Percentiles rank a stretch among this genome's conserved stretches.
phyloP scores from a whole-genome alignment of 2,888 invertebrate genomes.

The Cheilosia soror region DNA sequence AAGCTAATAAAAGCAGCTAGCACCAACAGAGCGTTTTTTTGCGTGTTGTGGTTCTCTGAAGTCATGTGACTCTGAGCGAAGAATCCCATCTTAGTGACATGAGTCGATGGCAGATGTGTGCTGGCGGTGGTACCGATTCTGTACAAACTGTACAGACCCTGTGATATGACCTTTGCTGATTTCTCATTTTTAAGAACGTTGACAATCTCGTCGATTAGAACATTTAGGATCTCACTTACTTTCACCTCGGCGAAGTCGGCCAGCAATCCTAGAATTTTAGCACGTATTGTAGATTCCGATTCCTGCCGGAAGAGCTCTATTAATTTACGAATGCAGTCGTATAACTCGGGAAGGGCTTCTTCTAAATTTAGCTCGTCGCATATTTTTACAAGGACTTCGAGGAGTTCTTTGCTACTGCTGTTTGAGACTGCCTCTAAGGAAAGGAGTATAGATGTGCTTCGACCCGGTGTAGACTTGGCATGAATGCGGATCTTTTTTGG shows the following conservation, averaged over 20 bases:
- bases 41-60: constrained; percentile 82
- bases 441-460: constrained; percentile 54
- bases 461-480: constrained; percentile 71
- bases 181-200: constrained; percentile 81
- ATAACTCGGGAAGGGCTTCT: constrained; percentile 78
- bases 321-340: constrained; percentile 79
- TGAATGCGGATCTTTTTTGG: constrained; percentile 81
- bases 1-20: constrained; percentile 81
- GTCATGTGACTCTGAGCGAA: constrained; percentile 82
- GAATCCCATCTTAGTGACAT: constrained; percentile 81
- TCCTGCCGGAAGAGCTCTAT: constrained; percentile 81
- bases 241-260: constrained; percentile 80
- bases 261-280: constrained; percentile 80
- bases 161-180: constrained; percentile 83
- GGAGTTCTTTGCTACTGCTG: constrained; percentile 79
- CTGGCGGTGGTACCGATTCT: constrained; percentile 80
- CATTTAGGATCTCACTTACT: constrained; percentile 79
- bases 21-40: constrained; percentile 82
- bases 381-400: constrained; percentile 81
- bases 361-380: constrained; percentile 80
- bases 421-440: constrained; percentile 31
- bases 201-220: constrained; percentile 82
- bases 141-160: constrained; percentile 82
- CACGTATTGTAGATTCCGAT: constrained; percentile 80
- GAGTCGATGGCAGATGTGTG: constrained; percentile 79